Base-by-base conservation (phyloP, 1,140 invertebrate genomes). In the Drosophila pallidifrons region DNA sequence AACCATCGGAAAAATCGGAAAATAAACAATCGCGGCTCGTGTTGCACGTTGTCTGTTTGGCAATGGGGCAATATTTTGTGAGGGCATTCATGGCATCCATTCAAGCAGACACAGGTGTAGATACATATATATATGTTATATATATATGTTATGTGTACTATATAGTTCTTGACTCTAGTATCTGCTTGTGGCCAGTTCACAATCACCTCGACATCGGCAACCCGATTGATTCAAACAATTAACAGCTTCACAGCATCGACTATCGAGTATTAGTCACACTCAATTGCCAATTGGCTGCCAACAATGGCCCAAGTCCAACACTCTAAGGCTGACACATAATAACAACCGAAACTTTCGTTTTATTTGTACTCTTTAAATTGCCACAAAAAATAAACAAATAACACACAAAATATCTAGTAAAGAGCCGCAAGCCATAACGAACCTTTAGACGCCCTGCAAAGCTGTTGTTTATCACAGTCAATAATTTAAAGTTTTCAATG, bases 181-280 rank as follows among this genome's bases (percentile, higher is more conserved):
- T 45, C 70, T 45, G 46, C 45, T 35, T 52, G 1, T 51, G 7
- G 63, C n/a, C n/a, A n/a, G n/a, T n/a, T n/a, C n/a, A n/a, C n/a
- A n/a, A n/a, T 13, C n/a, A 43, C 15, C 30, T 7, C 4, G 58
- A 5, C 16, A 49, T 6, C 3, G 58, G 7, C n/a, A 49, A 38
- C 43, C 20, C 66, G 51, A 75, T 88, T 82, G 83, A 69, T 65
- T 69, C 41, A 70, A 80, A 28, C 83, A 87, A 87, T 87, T 87
- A 87, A 75, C 83, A 69, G 67, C 55, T 70, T 71, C 75, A 75
- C 75, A 55, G 71, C 32, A 51, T 43, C 20, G 20, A 20, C 11
- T 58, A 52, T 58, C 32, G 13, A 52, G 63, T 69, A 87, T 87
- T 88, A 87, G 83, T 87, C 83, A 87, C 80, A 75, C 77, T 30